A percentile compares a stretch with the other conserved stretches of the same genome.
phyloP scores from a whole-genome alignment of 2,888 invertebrate species.

The Eristalis tenax region DNA sequence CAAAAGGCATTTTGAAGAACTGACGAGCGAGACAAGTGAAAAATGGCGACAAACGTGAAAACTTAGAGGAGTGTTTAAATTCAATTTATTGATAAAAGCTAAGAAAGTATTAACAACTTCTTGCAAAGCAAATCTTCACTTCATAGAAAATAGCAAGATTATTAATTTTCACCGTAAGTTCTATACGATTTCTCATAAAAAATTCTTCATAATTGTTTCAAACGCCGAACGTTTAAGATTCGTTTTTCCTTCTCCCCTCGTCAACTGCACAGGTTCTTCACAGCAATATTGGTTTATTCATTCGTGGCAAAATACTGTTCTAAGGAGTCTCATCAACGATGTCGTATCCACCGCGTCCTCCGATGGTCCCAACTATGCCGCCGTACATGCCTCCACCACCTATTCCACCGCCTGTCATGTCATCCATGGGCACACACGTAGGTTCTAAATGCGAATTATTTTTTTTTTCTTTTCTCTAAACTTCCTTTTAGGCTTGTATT shows the following conservation, averaged over 20 bases:
- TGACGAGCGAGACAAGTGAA: slow-evolving; percentile 55
- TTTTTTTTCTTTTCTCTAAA: neutral
- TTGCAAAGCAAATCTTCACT: slow-evolving; percentile 2
- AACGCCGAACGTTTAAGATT: neutral
- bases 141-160: neutral
- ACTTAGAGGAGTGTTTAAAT: slow-evolving; percentile 45
- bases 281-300: slow-evolving; percentile 12
- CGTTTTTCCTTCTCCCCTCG: slow-evolving; percentile 22
- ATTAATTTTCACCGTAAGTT: slow-evolving; percentile 11
- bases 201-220: slow-evolving; percentile 13
- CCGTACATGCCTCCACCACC: slow-evolving; percentile 89
- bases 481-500: slow-evolving; percentile 40
- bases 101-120: slow-evolving; percentile 29
- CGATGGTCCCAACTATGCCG: slow-evolving; percentile 89
- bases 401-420: slow-evolving; percentile 87
- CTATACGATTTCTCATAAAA: neutral
- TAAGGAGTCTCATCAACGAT: slow-evolving; percentile 81
- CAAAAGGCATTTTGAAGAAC: slow-evolving; percentile 49
- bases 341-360: slow-evolving; percentile 94
- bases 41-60: slow-evolving; percentile 70
- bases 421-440: slow-evolving; percentile 88
- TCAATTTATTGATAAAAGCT: slow-evolving; percentile 16
- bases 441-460: slow-evolving; percentile 77
- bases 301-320: slow-evolving; percentile 20
- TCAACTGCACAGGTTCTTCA: slow-evolving; percentile 6